Base-by-base conservation (phyloP, 1,140 invertebrate species). In the Cyclina sinensis region DNA sequence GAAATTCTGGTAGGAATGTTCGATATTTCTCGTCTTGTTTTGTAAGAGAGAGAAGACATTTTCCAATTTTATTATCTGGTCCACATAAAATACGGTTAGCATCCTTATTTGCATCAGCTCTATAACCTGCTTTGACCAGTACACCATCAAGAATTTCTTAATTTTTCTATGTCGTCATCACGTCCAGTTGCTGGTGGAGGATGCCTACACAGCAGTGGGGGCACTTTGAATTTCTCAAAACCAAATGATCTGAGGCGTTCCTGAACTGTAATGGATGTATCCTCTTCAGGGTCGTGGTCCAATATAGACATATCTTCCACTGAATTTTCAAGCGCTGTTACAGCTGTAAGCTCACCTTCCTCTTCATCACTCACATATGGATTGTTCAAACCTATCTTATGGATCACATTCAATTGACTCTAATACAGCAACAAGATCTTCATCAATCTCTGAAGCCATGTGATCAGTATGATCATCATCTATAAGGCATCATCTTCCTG, bases 61-160 rank as follows among this genome's bases (percentile, higher is more conserved):
- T 62, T 9, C 68, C 87, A 78, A 89, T 89, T 78, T 89, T 83
- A 30, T 83, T 82, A 65, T 89, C 87, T 24, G 79, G 87, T 12
- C 65, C 51, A 83, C 35, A 83, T 12, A 89, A 32, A 51, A 87
- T 87, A 70, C 43, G 48, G 62, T 87, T 30, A 9, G 30, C 48
- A 30, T 7, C 0, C 35, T n/a, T 48, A 24, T 11, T 46, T 0
- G 0, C 1, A 54, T 79, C 76, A n/a, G 39, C 48, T 2, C 11
- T 27, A 54, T 54, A 39, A 9, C 37, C 57, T 0, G 16, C n/a
- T 82, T 82, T 82, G 24, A 68, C 35, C 16, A 82, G 54, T 18
- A 82, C 80, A 62, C 46, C 80, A 82, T 65, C 2, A 2, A 57
- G 51, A 32, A 81, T 62, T 59, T 81, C 79, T 81, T 32, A 81